Conservation (phyloP, 2,113 vertebrate species). For the Neoarius graeffei region DNA sequence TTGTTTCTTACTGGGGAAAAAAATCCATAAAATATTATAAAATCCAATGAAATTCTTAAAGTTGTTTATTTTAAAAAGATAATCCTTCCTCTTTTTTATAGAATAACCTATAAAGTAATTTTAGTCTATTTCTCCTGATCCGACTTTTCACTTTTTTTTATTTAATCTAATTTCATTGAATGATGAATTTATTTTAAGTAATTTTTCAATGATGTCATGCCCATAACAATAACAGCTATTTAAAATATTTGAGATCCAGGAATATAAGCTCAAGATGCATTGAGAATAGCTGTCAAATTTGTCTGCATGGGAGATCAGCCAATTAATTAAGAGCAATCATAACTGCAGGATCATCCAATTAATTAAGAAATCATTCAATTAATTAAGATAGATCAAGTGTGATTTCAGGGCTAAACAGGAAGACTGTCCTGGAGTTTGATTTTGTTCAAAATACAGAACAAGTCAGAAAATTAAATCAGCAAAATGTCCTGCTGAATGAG, state of each 20-base stretch:
- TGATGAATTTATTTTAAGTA: not conserved
- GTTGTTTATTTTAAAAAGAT: constrained; percentile 15
- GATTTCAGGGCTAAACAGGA: not conserved
- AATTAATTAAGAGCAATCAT: constrained; percentile 18
- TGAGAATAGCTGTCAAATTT: constrained; percentile 17
- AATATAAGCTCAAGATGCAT: not conserved
- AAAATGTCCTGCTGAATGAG: too few species aligned
- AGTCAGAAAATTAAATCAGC: not conserved
- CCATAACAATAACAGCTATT: not conserved
- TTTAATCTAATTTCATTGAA: not conserved
- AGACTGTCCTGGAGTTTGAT: not conserved
- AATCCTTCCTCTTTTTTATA: too few species aligned
- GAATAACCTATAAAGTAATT: too few species aligned
- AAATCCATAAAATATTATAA: not conserved
- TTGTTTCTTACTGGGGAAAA: not conserved
- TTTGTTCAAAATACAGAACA: not conserved
- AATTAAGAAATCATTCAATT: constrained; percentile 14
- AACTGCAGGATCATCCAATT: constrained; percentile 6
- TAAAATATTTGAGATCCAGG: not conserved
- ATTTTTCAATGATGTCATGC: not conserved
- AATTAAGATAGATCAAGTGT: not conserved
- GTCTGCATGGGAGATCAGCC: constrained; percentile 6
- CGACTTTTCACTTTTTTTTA: not conserved
- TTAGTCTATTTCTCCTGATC: not conserved
- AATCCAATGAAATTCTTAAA: not conserved